Conservation (phyloP, 2,797 vertebrate genomes). For the Thalassophryne amazonica region DNA sequence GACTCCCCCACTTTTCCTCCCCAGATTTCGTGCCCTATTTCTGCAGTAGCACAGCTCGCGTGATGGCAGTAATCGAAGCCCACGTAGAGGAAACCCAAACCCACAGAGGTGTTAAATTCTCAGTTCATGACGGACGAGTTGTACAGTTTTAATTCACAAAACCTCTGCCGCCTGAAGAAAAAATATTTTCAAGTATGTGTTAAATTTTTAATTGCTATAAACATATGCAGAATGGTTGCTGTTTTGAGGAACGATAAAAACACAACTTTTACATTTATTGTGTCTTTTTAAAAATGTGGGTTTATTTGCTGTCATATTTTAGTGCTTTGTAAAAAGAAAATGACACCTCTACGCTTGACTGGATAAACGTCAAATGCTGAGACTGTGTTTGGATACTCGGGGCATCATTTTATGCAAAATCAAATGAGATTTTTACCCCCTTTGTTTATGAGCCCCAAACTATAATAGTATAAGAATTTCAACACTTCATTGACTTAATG, state of each 20-base stretch:
- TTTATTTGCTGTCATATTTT: neutral
- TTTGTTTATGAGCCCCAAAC: too few species aligned
- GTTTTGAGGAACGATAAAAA: too few species aligned
- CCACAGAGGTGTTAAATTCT: constrained; percentile 49
- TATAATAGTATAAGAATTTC: neutral
- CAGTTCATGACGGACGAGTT: constrained; percentile 37
- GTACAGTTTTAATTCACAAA: neutral
- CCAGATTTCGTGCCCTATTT: constrained; percentile 61
- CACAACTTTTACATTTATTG: too few species aligned
- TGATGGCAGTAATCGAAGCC: constrained; percentile 7
- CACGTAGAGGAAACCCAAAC: constrained; percentile 13
- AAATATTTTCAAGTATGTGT: neutral
- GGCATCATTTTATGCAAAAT: constrained; percentile 18
- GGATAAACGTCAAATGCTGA: neutral
- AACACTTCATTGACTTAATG: neutral
- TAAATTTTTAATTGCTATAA: too few species aligned
- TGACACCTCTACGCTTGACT: too few species aligned
- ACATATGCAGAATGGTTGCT: too few species aligned
- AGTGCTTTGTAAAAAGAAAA: too few species aligned
- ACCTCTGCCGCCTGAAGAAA: constrained; percentile 2
- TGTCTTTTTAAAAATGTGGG: neutral
- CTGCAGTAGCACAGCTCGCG: constrained; percentile 11
- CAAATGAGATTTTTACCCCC: too few species aligned
- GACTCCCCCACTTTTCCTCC: neutral
- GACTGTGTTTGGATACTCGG: constrained; percentile 6